Base-by-base conservation (phyloP, 1,140 invertebrate species). In the Lepidurus arcticus region DNA sequence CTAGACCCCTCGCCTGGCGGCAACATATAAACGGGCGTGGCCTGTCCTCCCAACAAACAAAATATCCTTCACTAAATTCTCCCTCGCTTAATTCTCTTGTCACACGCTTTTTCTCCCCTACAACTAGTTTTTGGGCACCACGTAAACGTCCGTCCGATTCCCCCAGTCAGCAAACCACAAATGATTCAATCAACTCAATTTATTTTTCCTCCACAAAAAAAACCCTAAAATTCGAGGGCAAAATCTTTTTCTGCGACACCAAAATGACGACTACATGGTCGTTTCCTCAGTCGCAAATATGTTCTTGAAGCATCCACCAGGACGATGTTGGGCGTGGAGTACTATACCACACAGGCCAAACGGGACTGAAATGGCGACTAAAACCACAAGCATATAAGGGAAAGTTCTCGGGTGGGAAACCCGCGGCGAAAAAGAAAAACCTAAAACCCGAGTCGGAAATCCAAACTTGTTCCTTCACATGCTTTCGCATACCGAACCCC, bases 331-430 rank as follows among this genome's bases (percentile, higher is more conserved):
- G 53, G 53, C n/a, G 53, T 65, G 53, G 53, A n/a, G 53, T 65
- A 5, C 3, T 65, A 21, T 65, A 21, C 53, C 7, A 65, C 8
- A 21, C 21, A 65, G 21, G 53, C 16, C 53, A 21, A 65, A 8
- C 53, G 53, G 53, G 13, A 65, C 53, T 65, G 53, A 65, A 65
- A 65, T 65, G 53, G 53, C 53, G 53, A 65, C 53, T 21, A n/a
- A 13, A 65, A 65, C 53, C 53, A 65, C 53, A 65, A 65, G 53
- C 53, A 65, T 65, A 65, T 65, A 21, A 65, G n/a, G 13, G 21
- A 16, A 13, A n/a, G 7, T 65, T 21, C 53, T 65, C 9, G 21
- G 21, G 53, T 7, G 21, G 53, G 53, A 65, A 65, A 65, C 53
- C 53, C 53, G 53, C 53, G 53, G 53, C 53, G 53, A 21, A 65